Percentiles rank a stretch among this genome's conserved stretches.
These are phyloP conservation scores for Andrena trimmerana DNA, from an alignment of 2,888 invertebrate genomes.

Conservation along the genomic window DNA sequence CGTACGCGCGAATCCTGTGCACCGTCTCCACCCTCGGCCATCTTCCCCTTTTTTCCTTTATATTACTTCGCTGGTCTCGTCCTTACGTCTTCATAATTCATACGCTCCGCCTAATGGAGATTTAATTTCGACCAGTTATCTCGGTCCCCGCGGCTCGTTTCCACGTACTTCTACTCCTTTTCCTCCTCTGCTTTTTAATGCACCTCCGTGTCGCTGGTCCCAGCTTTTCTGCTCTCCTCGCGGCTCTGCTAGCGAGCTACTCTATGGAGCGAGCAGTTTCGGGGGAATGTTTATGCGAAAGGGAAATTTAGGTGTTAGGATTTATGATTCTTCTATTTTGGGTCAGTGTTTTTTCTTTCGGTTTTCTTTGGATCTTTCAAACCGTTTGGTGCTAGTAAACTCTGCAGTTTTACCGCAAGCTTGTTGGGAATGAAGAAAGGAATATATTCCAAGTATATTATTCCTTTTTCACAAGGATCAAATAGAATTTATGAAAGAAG, in stretches of 20 bases:
- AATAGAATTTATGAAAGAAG: neutral
- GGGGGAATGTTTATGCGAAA: neutral
- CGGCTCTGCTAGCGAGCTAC: neutral
- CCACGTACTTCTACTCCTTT: slow-evolving; percentile 7
- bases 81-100: slow-evolving; percentile 77
- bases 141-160: slow-evolving; percentile 51
- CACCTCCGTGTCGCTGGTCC: neutral
- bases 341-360: neutral
- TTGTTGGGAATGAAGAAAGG: neutral
- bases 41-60: slow-evolving; percentile 15
- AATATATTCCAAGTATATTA: neutral
- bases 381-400: no score
- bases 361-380: neutral
- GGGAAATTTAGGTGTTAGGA: neutral
- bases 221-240: neutral
- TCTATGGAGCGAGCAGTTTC: neutral
- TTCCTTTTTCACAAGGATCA: neutral
- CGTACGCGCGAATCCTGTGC: neutral
- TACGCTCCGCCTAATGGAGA: slow-evolving; percentile 77
- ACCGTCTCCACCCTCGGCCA: slow-evolving; percentile 3
- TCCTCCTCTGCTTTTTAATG: slow-evolving; percentile 3
- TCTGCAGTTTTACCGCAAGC: neutral
- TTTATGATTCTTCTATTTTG: neutral
- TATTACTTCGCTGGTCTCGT: slow-evolving; percentile 33
- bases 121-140: slow-evolving; percentile 77